These are phyloP conservation scores for Percopsis transmontana DNA, from an alignment of 2,113 vertebrate species.

Conservation along the genomic window DNA sequence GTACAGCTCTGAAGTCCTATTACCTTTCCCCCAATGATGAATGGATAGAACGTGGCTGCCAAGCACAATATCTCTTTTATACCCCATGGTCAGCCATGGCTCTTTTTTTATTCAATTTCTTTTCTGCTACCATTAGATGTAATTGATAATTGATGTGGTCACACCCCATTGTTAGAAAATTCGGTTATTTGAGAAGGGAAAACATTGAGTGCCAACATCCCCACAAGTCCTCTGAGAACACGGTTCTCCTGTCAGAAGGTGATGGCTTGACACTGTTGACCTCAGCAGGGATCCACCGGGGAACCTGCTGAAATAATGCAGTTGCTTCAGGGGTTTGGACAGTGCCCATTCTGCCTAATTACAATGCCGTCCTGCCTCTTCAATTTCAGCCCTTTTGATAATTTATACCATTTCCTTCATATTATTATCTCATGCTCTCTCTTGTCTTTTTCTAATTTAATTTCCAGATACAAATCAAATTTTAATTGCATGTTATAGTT, in stretches of 20 bases:
- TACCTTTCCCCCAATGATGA: constrained; percentile 80
- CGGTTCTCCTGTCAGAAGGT: constrained; percentile 49
- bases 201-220: background rate
- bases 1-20: constrained; percentile 78
- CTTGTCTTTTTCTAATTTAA: constrained; percentile 36
- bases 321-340: constrained; percentile 51
- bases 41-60: constrained; percentile 77
- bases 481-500: constrained; percentile 48
- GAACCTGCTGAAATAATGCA: constrained; percentile 59
- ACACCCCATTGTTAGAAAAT: constrained; percentile 44
- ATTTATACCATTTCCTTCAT: constrained; percentile 44
- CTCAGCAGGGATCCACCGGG: constrained; percentile 52
- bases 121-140: constrained; percentile 50
- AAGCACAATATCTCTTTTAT: constrained; percentile 73
- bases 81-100: constrained; percentile 65
- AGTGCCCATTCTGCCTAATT: constrained; percentile 38
- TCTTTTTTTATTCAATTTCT: constrained; percentile 57
- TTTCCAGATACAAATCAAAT: constrained; percentile 45
- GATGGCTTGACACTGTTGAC: constrained; percentile 64
- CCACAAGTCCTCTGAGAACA: constrained; percentile 20
- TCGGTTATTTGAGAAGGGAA: background rate
- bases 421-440: constrained; percentile 55
- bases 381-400: constrained; percentile 23
- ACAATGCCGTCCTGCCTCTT: constrained; percentile 43
- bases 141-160: constrained; percentile 68